Base-by-base conservation (phyloP, 2,797 vertebrate genomes). In the Manis crassicaudata region DNA sequence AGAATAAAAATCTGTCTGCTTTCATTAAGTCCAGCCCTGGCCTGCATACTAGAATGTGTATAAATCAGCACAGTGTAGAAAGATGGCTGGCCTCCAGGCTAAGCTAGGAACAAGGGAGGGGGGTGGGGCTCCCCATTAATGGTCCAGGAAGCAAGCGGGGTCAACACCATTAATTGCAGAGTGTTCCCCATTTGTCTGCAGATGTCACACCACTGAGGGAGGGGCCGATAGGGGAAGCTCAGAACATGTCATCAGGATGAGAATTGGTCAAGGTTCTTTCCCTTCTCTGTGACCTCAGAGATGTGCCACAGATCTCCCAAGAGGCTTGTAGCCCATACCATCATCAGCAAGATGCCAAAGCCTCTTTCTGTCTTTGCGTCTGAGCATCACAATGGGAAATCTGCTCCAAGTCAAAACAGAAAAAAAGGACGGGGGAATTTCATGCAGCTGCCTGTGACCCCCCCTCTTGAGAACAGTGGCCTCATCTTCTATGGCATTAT, bases 361-460 rank as follows among this genome's bases (percentile, higher is more conserved):
- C 32, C 5, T 83, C 58, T 84, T 79, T 83, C 90, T 81, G 29
- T 10, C 3, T 87, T 87, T 54, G 58, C n/a, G 17, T 35, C 29
- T 68, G 43, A 82, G 46, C 23, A 58, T 58, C 92, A 37, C 13
- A 27, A 0, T 73, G 58, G 54, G 58, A 80, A 87, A 50, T 65
- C 23, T 68, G 16, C 63, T 92, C 35, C 35, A 68, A 62, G 7
- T 77, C 32, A 35, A 94, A 95, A 60, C 18, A 79, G 96, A 94
- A 92, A 72, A 96, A 96, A 40, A 97, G 50, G 35, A 96, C 8
- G 23, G 27, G 63, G 92, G 93, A 96, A 86, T 63, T n/a, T 97
- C 88, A 94, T 94, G 91, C 84, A 92, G 93, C 93, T 94, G 80
- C 88, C 93, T 62, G 32, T 7, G 46, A 40, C 37, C 21, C 62